Evolutionary conservation across 2,797 vertebrate genomes (phyloP), one percentile per base, ranked within the genome.

Genomic region (Anguilla marmorata): DNA sequence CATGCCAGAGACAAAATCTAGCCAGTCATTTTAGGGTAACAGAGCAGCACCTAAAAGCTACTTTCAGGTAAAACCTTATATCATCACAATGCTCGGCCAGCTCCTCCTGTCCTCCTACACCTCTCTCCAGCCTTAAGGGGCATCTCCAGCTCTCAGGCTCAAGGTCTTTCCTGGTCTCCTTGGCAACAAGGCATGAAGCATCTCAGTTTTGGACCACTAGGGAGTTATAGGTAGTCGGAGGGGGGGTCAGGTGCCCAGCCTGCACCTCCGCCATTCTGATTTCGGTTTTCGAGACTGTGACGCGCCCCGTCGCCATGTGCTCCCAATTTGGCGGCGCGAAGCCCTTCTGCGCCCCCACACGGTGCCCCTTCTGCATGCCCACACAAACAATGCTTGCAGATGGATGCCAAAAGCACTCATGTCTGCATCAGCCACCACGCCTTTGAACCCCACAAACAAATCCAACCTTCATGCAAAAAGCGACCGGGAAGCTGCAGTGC

Each of bases 261-360:
- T 11, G 48, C 7, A 80, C 50, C 86, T 21, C 69, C 19, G n/a
- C 50, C 48, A 24, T 86, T 63, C 60, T 45, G 84, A 86, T 45
- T 30, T 52, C 14, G 12, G 63, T 80, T 79, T 80, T 52, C 48
- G n/a, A 50, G 37, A 79, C 50, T 45, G 76, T 19, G 21, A 58
- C 33, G 27, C 50, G 19, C 21, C 21, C 27, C 12, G 7, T 14
- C 27, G 56, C 37, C 76, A 83, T 83, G 9, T 87, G 86, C 86
- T 83, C 80, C 86, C 79, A 83, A 66, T 83, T 87, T 84, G 60
- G 79, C 41, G 6, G 45, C n/a, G 56, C 85, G 74, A 52, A 76
- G 45, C 48, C 58, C 27, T 54, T 50, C 24, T 74, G 52, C 52
- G 58, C 48, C 16, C 37, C 11, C 41, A 27, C 60, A 69, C 85